phyloP scores from a whole-genome alignment of 2,888 invertebrate genomes.

The Pycnomerus fuliginosus region DNA sequence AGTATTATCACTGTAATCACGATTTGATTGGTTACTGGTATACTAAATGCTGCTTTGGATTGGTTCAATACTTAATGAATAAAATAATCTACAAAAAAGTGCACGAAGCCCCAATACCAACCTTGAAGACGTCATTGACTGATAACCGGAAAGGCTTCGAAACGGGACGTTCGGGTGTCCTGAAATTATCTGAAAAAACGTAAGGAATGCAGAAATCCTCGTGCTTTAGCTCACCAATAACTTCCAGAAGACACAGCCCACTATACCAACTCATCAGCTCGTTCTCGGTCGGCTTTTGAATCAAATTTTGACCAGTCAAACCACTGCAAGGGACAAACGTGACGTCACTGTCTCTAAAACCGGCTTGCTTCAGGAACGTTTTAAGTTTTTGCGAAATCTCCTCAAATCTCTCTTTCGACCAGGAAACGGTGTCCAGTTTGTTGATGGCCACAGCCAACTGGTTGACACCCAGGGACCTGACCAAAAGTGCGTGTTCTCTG shows the following conservation, averaged over 20 bases:
- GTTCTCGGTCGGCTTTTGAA: conserved; percentile 64
- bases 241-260: conserved; percentile 81
- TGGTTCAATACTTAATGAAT: too few relatives aligned
- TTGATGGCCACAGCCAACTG: conserved; percentile 95
- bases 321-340: conserved; percentile 95
- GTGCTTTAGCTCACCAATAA: conserved; percentile 79
- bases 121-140: conserved; percentile 94
- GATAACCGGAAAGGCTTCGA: conserved; percentile 87
- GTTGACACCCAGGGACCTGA: conserved; percentile 83
- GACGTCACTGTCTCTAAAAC: conserved; percentile 84
- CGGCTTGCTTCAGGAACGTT: conserved; percentile 84
- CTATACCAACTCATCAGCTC: conserved; percentile 73
- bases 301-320: conserved; percentile 91
- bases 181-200: conserved; percentile 66
- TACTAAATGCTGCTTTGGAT: too few relatives aligned
- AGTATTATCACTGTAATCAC: too few relatives aligned
- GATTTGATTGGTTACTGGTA: too few relatives aligned
- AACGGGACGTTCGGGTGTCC: conserved; percentile 82
- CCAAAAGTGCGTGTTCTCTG: conserved; percentile 93
- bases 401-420: conserved; percentile 88
- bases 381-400: conserved; percentile 84
- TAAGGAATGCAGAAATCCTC: too few relatives aligned
- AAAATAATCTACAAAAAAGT: too few relatives aligned
- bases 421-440: conserved; percentile 94
- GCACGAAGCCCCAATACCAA: conserved; percentile 55